Evolutionary conservation across 2,797 vertebrate species (phyloP), one percentile per base, ranked within the genome.

Genomic region (Oreonectes daqikongensis): DNA sequence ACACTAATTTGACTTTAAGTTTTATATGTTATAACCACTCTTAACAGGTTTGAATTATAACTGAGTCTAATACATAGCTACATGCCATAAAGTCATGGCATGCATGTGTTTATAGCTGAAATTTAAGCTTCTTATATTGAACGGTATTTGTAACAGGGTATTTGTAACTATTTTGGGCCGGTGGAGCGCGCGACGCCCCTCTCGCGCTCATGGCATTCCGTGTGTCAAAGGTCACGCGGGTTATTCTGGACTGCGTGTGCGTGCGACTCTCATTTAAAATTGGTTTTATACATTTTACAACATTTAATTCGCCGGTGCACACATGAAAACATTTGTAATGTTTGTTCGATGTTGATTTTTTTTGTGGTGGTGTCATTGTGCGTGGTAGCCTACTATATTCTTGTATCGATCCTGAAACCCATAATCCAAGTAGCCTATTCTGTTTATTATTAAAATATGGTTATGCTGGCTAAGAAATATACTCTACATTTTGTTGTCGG

Each of bases 121-220:
- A 28, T 69, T 52, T 22, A 61, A 17, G 5, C 7, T 15, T 59
- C 15, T 35, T 6, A 32, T 85, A 57, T 30, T 11, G 40, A 65
- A 28, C 26, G 20, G 12, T 22, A 12, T 67, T 61, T 69, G 24
- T 32, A 11, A 55, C 57, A 32, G 63, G 32, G 32, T 20, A n/a
- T 65, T 74, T 78, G 38, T 40, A 82, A 79, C 90, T 93, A 92
- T 93, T 92, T 89, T 79, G 50, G 84, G 85, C 71, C 14, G 30
- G 55, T 72, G 82, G 80, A 80, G 71, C 79, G 73, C 80, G 78
- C 75, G 38, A 55, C 59, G 52, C 71, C 61, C 24, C 76, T 69
- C 68, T 48, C 42, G 72, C 71, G 73, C 81, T 69, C 79, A 82
- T 83, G 60, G 73, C 85, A 88, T 90, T 87, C 81, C 79, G 79